Base-by-base conservation (phyloP, 2,113 vertebrate genomes). In the Cyprinodon brontotheroides region DNA sequence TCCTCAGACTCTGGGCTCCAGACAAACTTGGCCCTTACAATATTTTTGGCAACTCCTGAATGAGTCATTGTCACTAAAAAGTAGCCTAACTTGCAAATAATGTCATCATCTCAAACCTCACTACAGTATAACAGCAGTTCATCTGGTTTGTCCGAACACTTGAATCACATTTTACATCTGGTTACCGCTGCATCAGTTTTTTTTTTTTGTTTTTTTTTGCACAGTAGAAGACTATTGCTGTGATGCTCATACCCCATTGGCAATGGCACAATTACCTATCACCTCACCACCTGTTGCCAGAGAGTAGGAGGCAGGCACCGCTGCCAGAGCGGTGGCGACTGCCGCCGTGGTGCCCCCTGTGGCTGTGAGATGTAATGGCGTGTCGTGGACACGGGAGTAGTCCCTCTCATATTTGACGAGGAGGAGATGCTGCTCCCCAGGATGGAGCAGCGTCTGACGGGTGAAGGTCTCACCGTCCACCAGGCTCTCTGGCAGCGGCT, bases 401-500 rank as follows among this genome's bases (percentile, higher is more conserved):
- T 99, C 97, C 87, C 96, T 95, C 86, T 99, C 98, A 0, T 92
- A 94, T 84, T 96, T 96, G 86, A 96, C 95, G 11, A 98, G 94
- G 15, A 99, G 96, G 68, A 99, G 94, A 0, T 98, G 97, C 92
- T 98, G 98, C 84, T 98, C 98, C 1, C 93, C 94, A 0, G 96
- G 96, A 20, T 95, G 95, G 77, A 98, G 93, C 71, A 98, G 95
- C 0, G 96, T 96, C 91, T 96, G 95, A 17, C 98, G 93, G 5
- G 96, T 96, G 89, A 98, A 98, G 89, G 94, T 96, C 88, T 99
- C 98, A 0, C 97, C 97, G 0, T 97, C 96, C 0, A 94, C 94
- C 89, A 99, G 94, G 91, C 95, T 96, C 93, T 99, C 98, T 0
- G 98, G 97, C 88, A 99, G 95, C 15, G 94, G 96, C 89, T 98